phyloP scores from a whole-genome alignment of 2,888 invertebrate species.

The Tetranychus truncatus region DNA sequence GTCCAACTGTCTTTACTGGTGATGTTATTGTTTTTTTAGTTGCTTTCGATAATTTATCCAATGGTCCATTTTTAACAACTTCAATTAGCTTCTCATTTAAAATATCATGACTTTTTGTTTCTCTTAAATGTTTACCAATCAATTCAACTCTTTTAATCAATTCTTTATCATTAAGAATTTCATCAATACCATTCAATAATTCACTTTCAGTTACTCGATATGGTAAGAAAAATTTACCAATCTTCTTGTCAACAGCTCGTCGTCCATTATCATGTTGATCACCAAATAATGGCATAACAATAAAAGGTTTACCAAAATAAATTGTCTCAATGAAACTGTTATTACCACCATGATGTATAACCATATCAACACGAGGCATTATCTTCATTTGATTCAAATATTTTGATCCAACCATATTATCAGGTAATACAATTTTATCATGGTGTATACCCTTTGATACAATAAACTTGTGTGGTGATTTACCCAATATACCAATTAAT shows the following conservation, averaged over 20 bases:
- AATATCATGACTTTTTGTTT: background rate
- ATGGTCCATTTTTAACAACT: background rate
- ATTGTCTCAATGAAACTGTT: constrained; percentile 18
- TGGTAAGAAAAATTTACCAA: constrained; percentile 11
- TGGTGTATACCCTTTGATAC: constrained; percentile 16
- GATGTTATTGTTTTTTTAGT: background rate
- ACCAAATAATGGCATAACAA: constrained; percentile 15
- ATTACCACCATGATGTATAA: constrained; percentile 16
- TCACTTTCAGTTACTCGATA: constrained; percentile 14
- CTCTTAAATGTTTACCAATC: constrained; percentile 7
- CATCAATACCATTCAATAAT: constrained; percentile 16
- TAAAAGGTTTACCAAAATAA: constrained; percentile 14
- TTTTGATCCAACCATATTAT: constrained; percentile 16
- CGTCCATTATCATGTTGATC: constrained; percentile 20
- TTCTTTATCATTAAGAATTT: constrained; percentile 9
- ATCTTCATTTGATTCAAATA: background rate
- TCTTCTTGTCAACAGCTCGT: constrained; percentile 11
- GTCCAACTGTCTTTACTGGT: background rate
- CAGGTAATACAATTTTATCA: constrained; percentile 13
- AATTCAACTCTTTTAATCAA: constrained; percentile 8
- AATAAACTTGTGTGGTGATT: constrained; percentile 15
- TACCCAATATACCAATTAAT: constrained; percentile 10
- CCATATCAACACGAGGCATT: constrained; percentile 6
- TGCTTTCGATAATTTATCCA: background rate
- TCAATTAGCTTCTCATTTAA: background rate